A percentile compares a stretch with the other conserved stretches of the same genome.
Conservation (phyloP, 2,888 invertebrate genomes). For the Polydesmus complanatus region DNA sequence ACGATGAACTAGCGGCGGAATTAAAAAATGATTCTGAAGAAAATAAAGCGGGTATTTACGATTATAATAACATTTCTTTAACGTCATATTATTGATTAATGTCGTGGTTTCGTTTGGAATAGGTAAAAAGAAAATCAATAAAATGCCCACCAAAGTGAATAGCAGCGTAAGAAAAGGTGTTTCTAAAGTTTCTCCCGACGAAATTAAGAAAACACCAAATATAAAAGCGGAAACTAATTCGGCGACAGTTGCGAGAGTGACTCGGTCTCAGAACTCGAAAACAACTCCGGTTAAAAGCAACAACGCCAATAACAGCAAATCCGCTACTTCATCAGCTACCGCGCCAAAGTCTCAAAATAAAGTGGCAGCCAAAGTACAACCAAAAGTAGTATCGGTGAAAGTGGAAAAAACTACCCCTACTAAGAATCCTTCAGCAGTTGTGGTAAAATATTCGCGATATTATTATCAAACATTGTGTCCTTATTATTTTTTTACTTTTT, state of each 20-base stretch:
- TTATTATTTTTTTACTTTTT: background rate
- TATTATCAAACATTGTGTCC: background rate
- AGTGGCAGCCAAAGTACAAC: background rate
- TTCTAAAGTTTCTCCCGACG: background rate
- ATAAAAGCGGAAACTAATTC: background rate
- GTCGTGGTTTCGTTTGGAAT: background rate
- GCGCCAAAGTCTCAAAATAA: background rate
- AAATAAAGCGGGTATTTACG: slow-evolving; percentile 19
- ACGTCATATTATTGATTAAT: background rate
- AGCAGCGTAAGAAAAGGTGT: background rate
- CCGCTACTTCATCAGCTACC: background rate
- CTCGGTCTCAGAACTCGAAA: background rate
- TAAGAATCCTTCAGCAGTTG: background rate
- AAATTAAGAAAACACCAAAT: background rate
- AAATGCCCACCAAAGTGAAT: background rate
- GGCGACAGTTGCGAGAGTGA: background rate
- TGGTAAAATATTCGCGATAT: slow-evolving; percentile 5
- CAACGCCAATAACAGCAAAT: background rate
- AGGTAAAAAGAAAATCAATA: background rate
- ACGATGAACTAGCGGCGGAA: slow-evolving; percentile 24
- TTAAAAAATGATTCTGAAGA: slow-evolving; percentile 20
- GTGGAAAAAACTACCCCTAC: background rate
- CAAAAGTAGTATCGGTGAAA: background rate
- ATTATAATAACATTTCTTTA: background rate
- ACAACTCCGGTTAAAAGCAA: too few relatives aligned